A percentile compares a stretch with the other conserved stretches of the same genome.
Conservation (phyloP, 2,888 invertebrate species). For the Harmothoe impar region DNA sequence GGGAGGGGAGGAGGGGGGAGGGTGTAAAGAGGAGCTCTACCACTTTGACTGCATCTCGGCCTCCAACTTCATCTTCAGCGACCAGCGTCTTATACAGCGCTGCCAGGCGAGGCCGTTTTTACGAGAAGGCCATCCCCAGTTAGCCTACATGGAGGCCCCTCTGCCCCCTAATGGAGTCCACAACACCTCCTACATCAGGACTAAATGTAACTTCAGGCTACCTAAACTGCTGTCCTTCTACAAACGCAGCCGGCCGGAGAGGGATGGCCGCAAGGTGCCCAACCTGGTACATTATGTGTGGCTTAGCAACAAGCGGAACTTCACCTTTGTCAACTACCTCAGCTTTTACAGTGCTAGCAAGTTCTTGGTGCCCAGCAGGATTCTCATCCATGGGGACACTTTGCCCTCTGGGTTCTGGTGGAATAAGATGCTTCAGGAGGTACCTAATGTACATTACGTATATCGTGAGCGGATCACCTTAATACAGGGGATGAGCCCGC, state of each 20-base stretch:
- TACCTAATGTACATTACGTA: conserved; percentile 48
- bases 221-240: conserved; percentile 2
- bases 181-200: conserved; percentile 8
- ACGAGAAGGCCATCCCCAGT: not conserved
- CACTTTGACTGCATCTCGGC: not conserved
- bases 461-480: not conserved
- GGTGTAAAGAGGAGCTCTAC: not conserved
- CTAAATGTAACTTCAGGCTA: not conserved
- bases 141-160: not conserved
- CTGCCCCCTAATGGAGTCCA: not conserved
- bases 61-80: not conserved
- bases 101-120: not conserved
- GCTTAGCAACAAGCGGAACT: not conserved
- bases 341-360: not conserved
- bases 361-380: not conserved
- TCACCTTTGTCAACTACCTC: conserved; percentile 23
- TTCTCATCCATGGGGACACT: not conserved
- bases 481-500: conserved; percentile 18
- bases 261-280: not conserved
- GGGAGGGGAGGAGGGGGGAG: not conserved
- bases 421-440: conserved; percentile 17
- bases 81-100: not conserved
- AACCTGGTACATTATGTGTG: conserved; percentile 20
- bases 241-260: not conserved
- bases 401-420: not conserved